Evolutionary conservation across 2,113 vertebrate species (phyloP).

Genomic region (Mesembrinibis cayennensis): DNA sequence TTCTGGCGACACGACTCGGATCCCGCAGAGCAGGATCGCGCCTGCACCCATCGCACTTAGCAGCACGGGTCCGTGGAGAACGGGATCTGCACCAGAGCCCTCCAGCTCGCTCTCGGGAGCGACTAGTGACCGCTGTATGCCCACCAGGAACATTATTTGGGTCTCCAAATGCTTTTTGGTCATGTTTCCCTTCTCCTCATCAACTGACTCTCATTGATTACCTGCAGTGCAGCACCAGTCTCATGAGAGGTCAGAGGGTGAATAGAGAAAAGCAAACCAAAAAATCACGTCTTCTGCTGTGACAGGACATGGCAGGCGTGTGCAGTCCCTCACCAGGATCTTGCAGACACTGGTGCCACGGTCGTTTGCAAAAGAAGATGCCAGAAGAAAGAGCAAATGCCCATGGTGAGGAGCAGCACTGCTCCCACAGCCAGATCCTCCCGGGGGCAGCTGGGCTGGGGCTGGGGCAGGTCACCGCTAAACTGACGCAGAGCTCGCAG

Average conservation of each 20-base stretch:
- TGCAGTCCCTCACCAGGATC: neutral
- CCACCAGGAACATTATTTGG: neutral
- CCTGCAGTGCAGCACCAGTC: neutral
- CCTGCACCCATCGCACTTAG: too few relatives aligned
- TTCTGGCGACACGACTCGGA: too few relatives aligned
- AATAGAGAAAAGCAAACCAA: neutral
- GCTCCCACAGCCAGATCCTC: neutral
- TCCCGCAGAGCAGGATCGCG: neutral
- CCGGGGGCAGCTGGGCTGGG: too few relatives aligned
- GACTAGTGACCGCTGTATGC: neutral
- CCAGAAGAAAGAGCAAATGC: neutral
- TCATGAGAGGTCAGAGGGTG: neutral
- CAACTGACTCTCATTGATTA: neutral
- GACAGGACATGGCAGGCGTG: accelerated
- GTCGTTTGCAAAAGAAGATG: neutral
- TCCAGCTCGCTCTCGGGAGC: accelerated
- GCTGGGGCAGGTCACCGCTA: neutral
- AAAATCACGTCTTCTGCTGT: neutral
- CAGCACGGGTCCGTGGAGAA: neutral
- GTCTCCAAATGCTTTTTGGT: neutral
- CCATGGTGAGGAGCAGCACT: neutral
- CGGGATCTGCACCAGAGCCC: neutral
- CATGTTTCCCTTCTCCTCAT: neutral
- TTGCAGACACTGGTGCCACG: neutral
- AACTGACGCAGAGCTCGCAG: neutral